Percentiles rank a stretch among this genome's conserved stretches.
These are phyloP conservation scores for Catharus fuscescens DNA, from an alignment of 2,113 vertebrate species.

Conservation along the genomic window DNA sequence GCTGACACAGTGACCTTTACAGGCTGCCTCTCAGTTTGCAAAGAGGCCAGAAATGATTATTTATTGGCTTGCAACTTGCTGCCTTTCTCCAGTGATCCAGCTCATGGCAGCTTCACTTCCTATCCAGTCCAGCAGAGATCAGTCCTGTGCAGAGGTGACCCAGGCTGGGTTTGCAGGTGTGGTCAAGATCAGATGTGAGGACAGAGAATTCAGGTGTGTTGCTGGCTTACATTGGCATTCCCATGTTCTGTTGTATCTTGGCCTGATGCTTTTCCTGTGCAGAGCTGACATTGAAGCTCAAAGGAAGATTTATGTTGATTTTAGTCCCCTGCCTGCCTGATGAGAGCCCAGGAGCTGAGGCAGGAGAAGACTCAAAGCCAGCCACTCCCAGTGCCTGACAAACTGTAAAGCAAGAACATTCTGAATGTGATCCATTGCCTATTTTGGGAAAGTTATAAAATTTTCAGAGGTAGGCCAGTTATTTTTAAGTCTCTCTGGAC, in stretches of 20 bases:
- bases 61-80: background rate
- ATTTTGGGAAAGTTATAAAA: slow-evolving; percentile 54
- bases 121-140: background rate
- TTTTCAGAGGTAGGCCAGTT: slow-evolving; percentile 61
- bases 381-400: background rate
- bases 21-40: background rate
- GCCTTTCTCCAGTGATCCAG: background rate
- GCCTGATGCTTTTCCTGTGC: background rate
- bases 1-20: background rate
- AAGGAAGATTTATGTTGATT: background rate
- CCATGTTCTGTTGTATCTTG: background rate
- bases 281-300: background rate
- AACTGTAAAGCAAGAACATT: slow-evolving; percentile 16
- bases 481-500: slow-evolving; percentile 60
- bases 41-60: background rate
- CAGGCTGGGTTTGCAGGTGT: background rate
- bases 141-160: background rate
- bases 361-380: background rate
- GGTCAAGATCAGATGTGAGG: background rate
- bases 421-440: slow-evolving; percentile 40
- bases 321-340: background rate
- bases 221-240: background rate
- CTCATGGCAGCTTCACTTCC: background rate
- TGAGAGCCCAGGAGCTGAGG: background rate
- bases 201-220: background rate